These are phyloP conservation scores for Perizoma affinitatum DNA, from an alignment of 2,888 invertebrate genomes.

Conservation along the genomic window DNA sequence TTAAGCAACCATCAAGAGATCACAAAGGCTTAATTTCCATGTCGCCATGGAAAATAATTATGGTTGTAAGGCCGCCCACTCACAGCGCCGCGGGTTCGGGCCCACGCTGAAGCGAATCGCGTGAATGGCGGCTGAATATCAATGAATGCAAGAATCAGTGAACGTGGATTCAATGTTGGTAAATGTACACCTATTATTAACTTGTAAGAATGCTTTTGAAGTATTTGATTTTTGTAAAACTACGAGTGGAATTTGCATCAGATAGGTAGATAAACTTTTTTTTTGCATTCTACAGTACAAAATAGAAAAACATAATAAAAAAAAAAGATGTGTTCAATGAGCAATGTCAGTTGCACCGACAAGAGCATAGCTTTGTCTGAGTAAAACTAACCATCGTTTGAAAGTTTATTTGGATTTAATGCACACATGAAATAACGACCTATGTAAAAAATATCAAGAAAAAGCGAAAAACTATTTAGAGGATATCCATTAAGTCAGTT, in stretches of 20 bases:
- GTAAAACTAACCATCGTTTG: too few species aligned
- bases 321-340: too few species aligned
- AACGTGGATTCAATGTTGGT: slow-evolving; percentile 7
- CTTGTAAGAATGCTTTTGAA: slow-evolving; percentile 22
- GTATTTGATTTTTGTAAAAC: not conserved
- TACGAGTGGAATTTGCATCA: not conserved
- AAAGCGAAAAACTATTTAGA: too few species aligned
- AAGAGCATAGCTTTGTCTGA: too few species aligned
- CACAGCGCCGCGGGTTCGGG: slow-evolving; percentile 47
- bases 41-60: slow-evolving; percentile 53
- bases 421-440: too few species aligned
- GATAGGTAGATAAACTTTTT: too few species aligned
- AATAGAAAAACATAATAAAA: too few species aligned
- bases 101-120: slow-evolving; percentile 43
- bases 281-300: too few species aligned
- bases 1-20: slow-evolving; percentile 28
- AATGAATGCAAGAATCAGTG: slow-evolving; percentile 41
- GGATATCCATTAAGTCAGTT: too few species aligned
- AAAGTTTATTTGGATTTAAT: too few species aligned
- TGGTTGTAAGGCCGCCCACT: slow-evolving; percentile 57
- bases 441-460: too few species aligned
- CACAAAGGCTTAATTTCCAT: slow-evolving; percentile 51
- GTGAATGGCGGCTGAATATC: slow-evolving; percentile 46
- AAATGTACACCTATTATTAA: slow-evolving; percentile 14
- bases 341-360: too few species aligned